phyloP scores from a whole-genome alignment of 2,113 vertebrate species.

The Bombycilla garrulus region DNA sequence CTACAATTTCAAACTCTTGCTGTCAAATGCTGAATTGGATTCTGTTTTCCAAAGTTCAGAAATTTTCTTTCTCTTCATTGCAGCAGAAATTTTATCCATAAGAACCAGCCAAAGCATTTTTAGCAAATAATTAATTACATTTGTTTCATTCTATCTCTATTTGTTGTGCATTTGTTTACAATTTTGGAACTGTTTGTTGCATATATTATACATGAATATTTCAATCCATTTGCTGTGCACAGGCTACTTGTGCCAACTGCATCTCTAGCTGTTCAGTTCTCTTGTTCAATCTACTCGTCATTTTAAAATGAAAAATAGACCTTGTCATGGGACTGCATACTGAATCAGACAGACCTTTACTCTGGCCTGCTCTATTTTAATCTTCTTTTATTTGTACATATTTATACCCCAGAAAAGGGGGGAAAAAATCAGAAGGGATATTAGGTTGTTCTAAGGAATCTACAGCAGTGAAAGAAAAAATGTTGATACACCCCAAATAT shows the following conservation, averaged over 20 bases:
- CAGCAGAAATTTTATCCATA: not conserved
- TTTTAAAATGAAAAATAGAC: not conserved
- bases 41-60: not conserved
- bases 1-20: not conserved
- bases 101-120: not conserved
- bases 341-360: not conserved
- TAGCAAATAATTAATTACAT: not conserved
- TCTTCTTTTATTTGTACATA: not conserved
- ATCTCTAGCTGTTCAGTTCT: not conserved
- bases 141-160: not conserved
- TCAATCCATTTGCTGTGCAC: not conserved
- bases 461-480: not conserved
- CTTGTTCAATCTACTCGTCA: not conserved
- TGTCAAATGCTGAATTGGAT: not conserved
- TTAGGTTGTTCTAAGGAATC: not conserved
- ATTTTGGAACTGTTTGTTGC: not conserved
- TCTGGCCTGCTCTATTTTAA: not conserved
- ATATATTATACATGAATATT: conserved; percentile 9
- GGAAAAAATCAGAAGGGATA: not conserved
- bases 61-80: not conserved
- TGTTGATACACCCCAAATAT: not conserved
- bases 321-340: not conserved
- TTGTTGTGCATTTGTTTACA: not conserved
- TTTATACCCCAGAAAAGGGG: not conserved
- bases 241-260: not conserved